Conservation (phyloP, 2,797 vertebrate species). For the Clamator glandarius region DNA sequence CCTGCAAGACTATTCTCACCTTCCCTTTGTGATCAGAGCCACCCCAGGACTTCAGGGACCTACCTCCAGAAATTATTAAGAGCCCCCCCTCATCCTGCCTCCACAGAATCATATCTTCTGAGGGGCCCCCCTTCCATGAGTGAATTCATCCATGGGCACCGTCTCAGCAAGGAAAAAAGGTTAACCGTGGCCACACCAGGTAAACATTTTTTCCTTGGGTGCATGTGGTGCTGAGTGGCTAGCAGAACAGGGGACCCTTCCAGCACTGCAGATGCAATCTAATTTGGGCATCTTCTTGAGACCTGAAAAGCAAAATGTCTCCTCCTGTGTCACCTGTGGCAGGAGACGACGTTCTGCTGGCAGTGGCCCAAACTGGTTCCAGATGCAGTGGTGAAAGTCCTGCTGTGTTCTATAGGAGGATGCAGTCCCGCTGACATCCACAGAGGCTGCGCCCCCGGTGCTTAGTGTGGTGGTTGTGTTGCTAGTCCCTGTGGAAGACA, state of each 20-base stretch:
- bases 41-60: conserved; percentile 85
- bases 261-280: conserved; percentile 52
- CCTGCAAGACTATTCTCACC: conserved; percentile 87
- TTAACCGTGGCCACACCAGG: conserved; percentile 84
- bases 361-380: conserved; percentile 19
- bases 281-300: conserved; percentile 55
- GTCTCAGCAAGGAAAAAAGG: conserved; percentile 85
- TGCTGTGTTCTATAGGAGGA: background rate
- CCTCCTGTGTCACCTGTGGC: background rate
- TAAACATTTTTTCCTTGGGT: conserved; percentile 86
- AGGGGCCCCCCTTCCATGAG: conserved; percentile 82
- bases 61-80: conserved; percentile 84
- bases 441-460: background rate
- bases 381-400: conserved; percentile 30
- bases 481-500: background rate
- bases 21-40: conserved; percentile 87
- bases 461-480: background rate
- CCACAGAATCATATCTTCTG: conserved; percentile 84
- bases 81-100: conserved; percentile 79
- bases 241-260: conserved; percentile 41
- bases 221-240: conserved; percentile 79
- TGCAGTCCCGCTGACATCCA: background rate
- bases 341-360: background rate
- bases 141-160: conserved; percentile 83
- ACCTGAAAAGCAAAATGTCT: conserved; percentile 29